Evolutionary conservation across 2,113 vertebrate species (phyloP).

Genomic region (Dryoscopus gambensis): DNA sequence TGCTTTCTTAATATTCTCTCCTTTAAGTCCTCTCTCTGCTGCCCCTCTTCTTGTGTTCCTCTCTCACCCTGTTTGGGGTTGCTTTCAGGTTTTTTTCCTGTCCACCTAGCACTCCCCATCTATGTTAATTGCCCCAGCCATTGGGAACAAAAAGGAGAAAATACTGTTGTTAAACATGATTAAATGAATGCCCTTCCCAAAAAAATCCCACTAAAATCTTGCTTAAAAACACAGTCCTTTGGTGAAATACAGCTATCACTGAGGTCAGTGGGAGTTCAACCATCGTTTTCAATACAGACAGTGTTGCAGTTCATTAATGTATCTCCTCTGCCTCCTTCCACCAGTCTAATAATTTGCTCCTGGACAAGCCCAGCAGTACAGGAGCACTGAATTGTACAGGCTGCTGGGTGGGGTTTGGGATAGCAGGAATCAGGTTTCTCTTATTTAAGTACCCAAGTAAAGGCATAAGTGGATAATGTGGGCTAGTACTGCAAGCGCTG

Average conservation of each 20-base stretch:
- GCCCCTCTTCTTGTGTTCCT: neutral
- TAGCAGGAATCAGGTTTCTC: neutral
- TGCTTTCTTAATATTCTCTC: neutral
- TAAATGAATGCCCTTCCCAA: neutral
- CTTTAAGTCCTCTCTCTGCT: neutral
- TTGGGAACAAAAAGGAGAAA: neutral
- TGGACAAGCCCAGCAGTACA: neutral
- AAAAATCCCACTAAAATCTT: neutral
- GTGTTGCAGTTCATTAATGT: neutral
- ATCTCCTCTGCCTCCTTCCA: neutral
- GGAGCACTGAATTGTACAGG: neutral
- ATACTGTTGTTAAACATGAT: neutral
- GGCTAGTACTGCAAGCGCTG: neutral
- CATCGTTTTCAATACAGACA: neutral
- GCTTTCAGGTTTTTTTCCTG: neutral
- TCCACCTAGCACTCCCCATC: neutral
- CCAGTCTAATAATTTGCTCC: neutral
- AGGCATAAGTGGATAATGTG: neutral
- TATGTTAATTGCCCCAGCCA: neutral
- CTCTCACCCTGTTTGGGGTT: neutral
- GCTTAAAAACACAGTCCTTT: neutral
- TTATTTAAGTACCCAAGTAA: neutral
- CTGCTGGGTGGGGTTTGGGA: neutral
- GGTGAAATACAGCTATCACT: neutral
- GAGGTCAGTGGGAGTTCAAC: neutral